Percentiles rank a stretch among this genome's conserved stretches.
These are phyloP conservation scores for Yponomeuta cagnagella DNA, from an alignment of 2,888 invertebrate genomes.

Conservation along the genomic window DNA sequence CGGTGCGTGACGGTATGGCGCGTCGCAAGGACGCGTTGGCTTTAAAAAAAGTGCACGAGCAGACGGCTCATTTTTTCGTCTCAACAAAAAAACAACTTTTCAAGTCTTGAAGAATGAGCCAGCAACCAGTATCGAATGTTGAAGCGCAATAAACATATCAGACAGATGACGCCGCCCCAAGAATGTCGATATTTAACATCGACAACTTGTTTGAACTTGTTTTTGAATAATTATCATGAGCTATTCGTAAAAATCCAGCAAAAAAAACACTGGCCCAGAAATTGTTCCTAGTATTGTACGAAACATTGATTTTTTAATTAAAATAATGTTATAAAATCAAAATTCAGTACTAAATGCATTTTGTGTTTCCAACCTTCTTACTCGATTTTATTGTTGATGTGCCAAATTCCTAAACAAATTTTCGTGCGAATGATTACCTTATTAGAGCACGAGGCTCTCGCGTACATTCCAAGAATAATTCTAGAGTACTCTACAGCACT, in stretches of 20 bases:
- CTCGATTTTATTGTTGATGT: background rate
- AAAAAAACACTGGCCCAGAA: background rate
- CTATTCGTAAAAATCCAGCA: background rate
- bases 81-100: conserved; percentile 14
- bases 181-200: conserved; percentile 8
- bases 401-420: conserved; percentile 19
- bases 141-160: conserved; percentile 6
- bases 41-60: conserved; percentile 34
- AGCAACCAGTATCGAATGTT: conserved; percentile 12
- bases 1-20: conserved; percentile 50
- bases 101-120: conserved; percentile 6
- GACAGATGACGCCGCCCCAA: conserved; percentile 1
- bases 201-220: conserved; percentile 10
- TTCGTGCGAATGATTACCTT: conserved; percentile 51
- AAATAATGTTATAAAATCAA: no score
- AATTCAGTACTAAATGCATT: background rate
- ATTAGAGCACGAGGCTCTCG: conserved; percentile 36
- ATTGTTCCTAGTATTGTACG: no score
- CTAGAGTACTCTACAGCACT: conserved; percentile 40
- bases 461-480: conserved; percentile 53
- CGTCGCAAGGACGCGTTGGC: conserved; percentile 51
- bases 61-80: conserved; percentile 30
- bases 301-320: no score
- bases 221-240: background rate
- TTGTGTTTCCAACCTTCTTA: background rate